phyloP scores from a whole-genome alignment of 2,113 vertebrate species.

The Charadrius vociferus region DNA sequence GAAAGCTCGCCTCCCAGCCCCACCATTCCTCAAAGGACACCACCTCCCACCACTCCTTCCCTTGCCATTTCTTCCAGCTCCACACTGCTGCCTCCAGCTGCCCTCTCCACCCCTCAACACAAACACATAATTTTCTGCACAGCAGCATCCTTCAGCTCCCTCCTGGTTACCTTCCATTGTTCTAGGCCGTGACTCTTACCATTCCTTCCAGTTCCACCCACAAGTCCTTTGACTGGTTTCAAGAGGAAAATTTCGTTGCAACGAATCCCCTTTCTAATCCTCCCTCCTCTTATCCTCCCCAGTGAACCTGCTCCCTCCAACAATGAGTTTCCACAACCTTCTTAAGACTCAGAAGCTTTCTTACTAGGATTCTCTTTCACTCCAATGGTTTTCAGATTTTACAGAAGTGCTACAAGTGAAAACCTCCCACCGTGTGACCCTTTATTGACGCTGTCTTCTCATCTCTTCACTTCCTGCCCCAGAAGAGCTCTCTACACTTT shows the following conservation, averaged over 20 bases:
- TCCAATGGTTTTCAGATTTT: not conserved
- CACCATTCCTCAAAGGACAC: not conserved
- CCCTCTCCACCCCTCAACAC: not conserved
- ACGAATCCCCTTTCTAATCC: not conserved
- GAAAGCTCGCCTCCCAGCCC: not conserved
- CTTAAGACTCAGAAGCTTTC: not conserved
- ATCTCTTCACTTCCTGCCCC: not conserved
- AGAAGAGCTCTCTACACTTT: not conserved
- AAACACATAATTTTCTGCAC: not conserved
- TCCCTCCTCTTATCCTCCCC: no score
- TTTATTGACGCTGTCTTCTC: not conserved
- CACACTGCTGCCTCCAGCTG: not conserved
- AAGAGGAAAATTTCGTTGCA: not conserved
- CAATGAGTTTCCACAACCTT: not conserved
- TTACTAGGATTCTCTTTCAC: not conserved
- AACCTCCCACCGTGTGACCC: not conserved
- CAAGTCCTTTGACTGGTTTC: not conserved
- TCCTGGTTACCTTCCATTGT: not conserved
- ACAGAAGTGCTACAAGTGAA: not conserved
- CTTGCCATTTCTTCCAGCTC: not conserved
- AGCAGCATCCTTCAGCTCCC: not conserved
- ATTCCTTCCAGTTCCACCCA: not conserved
- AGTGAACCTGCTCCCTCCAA: not conserved
- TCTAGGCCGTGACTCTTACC: not conserved
- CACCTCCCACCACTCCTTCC: not conserved